Percentiles rank a stretch among this genome's conserved stretches.
Evolutionary conservation across 2,797 vertebrate genomes (phyloP).

Genomic region (Columba guinea): DNA sequence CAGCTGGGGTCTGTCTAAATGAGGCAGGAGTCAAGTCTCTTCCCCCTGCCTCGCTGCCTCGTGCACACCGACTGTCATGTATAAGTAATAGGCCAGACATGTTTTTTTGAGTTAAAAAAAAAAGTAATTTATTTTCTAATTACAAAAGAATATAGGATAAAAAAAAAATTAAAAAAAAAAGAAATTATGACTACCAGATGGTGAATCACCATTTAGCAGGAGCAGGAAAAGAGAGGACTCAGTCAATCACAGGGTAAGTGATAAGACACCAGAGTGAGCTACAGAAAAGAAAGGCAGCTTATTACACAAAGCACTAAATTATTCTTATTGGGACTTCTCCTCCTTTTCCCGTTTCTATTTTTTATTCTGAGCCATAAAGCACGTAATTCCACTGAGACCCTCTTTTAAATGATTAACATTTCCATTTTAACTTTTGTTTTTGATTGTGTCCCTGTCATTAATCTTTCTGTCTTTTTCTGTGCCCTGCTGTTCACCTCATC

Average conservation of each 20-base stretch:
- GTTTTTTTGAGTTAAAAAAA: constrained; percentile 50
- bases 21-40: constrained; percentile 12
- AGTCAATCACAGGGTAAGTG: constrained; percentile 70
- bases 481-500: constrained; percentile 30
- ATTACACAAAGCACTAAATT: constrained; percentile 70
- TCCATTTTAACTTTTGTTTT: constrained; percentile 72
- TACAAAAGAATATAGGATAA: constrained; percentile 72
- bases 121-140: constrained; percentile 83
- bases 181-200: constrained; percentile 75
- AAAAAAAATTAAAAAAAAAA: constrained; percentile 47
- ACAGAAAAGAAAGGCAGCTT: constrained; percentile 59
- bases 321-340: constrained; percentile 69
- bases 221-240: constrained; percentile 65
- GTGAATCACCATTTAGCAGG: constrained; percentile 69
- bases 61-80: constrained; percentile 40
- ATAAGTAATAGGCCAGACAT: constrained; percentile 66
- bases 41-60: background rate
- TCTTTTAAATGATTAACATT: constrained; percentile 70
- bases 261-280: constrained; percentile 68
- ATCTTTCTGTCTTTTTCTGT: constrained; percentile 55
- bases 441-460: constrained; percentile 62
- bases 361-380: constrained; percentile 60
- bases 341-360: constrained; percentile 58
- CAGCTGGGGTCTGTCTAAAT: background rate
- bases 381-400: constrained; percentile 60